Evolutionary conservation across 2,113 vertebrate genomes (phyloP).

Genomic region (Notothenia coriiceps): DNA sequence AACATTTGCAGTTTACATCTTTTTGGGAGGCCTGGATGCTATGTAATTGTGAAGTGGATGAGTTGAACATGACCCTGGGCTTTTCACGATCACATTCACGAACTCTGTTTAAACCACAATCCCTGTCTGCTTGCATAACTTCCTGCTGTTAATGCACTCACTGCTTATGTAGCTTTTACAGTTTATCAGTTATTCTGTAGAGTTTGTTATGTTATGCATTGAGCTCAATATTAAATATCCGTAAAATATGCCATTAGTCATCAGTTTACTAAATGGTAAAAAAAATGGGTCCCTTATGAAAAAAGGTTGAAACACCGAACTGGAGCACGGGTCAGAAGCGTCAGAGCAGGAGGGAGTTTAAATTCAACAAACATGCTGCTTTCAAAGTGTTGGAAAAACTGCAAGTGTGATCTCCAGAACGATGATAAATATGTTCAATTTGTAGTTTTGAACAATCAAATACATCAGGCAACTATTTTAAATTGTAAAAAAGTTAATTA

Average conservation of each 20-base stretch:
- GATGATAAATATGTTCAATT: not conserved
- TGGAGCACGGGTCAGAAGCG: constrained; percentile 5
- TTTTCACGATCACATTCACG: not conserved
- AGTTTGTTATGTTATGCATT: no score
- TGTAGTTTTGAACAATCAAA: not conserved
- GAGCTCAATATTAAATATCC: no score
- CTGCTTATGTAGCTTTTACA: no score
- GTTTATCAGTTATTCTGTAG: no score
- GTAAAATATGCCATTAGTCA: no score
- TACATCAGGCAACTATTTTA: not conserved
- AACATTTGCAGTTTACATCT: not conserved
- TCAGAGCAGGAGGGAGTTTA: not conserved
- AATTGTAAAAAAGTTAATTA: not conserved
- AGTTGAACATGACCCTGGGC: not conserved
- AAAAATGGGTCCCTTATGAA: no score
- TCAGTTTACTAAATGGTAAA: no score
- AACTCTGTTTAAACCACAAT: no score
- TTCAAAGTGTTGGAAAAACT: constrained; percentile 5
- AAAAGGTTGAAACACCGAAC: not conserved
- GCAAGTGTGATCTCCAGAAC: not conserved
- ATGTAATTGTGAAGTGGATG: not conserved
- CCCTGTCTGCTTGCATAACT: no score
- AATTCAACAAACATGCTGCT: not conserved
- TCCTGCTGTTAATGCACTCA: no score
- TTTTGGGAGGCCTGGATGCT: not conserved